Evolutionary conservation across 92 coral and sea anemone species (phyloP).

Genomic region (Zoanthus sociatus): DNA sequence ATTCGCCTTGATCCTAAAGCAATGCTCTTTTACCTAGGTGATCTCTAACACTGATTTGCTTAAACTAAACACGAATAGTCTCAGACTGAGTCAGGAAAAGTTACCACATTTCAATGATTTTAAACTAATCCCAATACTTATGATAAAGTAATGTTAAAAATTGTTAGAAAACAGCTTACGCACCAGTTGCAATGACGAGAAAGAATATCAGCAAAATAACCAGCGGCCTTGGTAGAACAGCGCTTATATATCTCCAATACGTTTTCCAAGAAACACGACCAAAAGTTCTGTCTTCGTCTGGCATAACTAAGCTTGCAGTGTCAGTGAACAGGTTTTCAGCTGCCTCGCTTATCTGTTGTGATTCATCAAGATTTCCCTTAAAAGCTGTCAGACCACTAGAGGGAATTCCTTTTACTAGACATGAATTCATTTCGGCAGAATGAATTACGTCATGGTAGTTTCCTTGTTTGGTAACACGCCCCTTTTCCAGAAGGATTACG

Average conservation of each 20-base stretch:
- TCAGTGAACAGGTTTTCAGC: background rate
- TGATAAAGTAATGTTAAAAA: too few species aligned
- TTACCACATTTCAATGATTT: too few species aligned
- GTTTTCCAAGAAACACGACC: constrained; percentile 23
- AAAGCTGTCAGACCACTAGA: background rate
- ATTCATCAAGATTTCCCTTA: background rate
- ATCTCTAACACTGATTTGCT: too few species aligned
- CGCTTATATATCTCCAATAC: background rate
- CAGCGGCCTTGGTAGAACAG: background rate
- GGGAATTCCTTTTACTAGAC: background rate
- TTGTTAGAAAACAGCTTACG: background rate
- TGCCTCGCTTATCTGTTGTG: background rate
- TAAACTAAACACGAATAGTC: too few species aligned
- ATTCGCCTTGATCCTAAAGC: too few species aligned
- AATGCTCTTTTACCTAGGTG: too few species aligned
- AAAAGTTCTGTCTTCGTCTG: background rate
- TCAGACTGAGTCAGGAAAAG: too few species aligned
- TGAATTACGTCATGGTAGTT: background rate
- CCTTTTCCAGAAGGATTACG: background rate
- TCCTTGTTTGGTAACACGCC: too few species aligned
- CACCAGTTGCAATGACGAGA: background rate
- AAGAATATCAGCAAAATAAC: background rate
- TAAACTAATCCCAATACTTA: too few species aligned
- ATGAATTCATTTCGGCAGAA: background rate
- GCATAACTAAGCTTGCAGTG: background rate